A percentile compares a stretch with the other conserved stretches of the same genome.
Conservation (phyloP, 2,797 vertebrate genomes). For the Spea hammondii region DNA sequence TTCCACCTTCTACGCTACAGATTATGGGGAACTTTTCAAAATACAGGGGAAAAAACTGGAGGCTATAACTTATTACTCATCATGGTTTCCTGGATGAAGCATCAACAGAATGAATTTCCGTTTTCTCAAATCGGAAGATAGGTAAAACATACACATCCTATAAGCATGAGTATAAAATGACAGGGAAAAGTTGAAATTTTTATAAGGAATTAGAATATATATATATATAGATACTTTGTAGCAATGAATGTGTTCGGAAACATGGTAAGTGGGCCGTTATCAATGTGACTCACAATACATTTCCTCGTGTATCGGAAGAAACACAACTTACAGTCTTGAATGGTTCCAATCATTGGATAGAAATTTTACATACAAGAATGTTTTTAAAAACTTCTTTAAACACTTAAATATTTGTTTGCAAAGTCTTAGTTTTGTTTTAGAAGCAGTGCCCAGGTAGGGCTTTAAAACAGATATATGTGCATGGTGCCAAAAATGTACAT, state of each 20-base stretch:
- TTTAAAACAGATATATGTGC: slow-evolving; percentile 28
- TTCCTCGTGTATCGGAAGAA: too few species aligned
- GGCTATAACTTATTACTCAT: slow-evolving; percentile 48
- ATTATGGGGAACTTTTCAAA: slow-evolving; percentile 26
- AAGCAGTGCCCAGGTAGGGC: not conserved
- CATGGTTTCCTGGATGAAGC: slow-evolving; percentile 52
- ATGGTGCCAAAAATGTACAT: slow-evolving; percentile 41
- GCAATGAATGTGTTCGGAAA: not conserved
- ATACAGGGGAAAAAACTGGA: slow-evolving; percentile 59
- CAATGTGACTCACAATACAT: not conserved
- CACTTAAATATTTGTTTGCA: not conserved
- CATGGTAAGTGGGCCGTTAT: slow-evolving; percentile 8
- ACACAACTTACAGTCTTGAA: too few species aligned
- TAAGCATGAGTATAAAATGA: too few species aligned
- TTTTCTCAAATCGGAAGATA: not conserved
- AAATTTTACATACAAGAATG: slow-evolving; percentile 8
- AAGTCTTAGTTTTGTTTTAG: not conserved
- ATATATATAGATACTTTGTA: not conserved
- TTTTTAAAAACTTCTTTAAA: not conserved
- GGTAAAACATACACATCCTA: too few species aligned
- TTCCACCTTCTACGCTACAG: slow-evolving; percentile 54
- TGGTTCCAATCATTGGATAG: not conserved
- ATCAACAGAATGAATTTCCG: slow-evolving; percentile 51
- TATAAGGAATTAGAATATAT: not conserved
- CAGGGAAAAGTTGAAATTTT: too few species aligned